phyloP scores from a whole-genome alignment of 1,140 invertebrate species.

The Pachypeltis micranthus region DNA sequence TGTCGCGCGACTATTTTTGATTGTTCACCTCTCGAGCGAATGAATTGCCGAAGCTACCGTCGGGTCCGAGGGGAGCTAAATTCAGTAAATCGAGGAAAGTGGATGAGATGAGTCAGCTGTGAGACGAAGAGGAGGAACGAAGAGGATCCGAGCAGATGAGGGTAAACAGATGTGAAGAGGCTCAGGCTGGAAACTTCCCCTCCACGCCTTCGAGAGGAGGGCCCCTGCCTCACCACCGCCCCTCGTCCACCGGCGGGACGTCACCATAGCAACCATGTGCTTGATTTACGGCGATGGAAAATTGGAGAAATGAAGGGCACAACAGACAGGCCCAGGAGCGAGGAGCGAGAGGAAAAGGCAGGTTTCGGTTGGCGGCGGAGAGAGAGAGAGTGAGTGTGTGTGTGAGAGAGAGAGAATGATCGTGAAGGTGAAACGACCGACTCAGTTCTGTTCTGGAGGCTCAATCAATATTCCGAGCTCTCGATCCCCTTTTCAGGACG shows the following conservation, averaged over 20 bases:
- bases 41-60: too few species aligned
- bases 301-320: constrained; percentile 16
- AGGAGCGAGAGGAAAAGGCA: not conserved
- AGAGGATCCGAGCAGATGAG: constrained; percentile 4
- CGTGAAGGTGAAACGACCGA: not conserved
- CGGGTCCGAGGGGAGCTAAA: too few species aligned
- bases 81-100: too few species aligned
- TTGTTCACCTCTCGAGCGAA: too few species aligned
- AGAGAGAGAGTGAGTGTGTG: not conserved
- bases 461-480: constrained; percentile 2
- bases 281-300: constrained; percentile 17
- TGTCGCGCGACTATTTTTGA: too few species aligned
- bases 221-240: constrained; percentile 3
- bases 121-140: not conserved
- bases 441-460: not conserved
- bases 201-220: too few species aligned
- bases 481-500: not conserved
- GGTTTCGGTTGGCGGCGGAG: too few species aligned
- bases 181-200: too few species aligned
- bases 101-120: too few species aligned
- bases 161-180: constrained; percentile 16
- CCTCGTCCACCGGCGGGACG: constrained; percentile 1
- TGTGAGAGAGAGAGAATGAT: not conserved
- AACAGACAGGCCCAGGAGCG: not conserved
- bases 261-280: constrained; percentile 10